Conservation (phyloP, 1,140 invertebrate genomes). For the Dendroctonus valens region DNA sequence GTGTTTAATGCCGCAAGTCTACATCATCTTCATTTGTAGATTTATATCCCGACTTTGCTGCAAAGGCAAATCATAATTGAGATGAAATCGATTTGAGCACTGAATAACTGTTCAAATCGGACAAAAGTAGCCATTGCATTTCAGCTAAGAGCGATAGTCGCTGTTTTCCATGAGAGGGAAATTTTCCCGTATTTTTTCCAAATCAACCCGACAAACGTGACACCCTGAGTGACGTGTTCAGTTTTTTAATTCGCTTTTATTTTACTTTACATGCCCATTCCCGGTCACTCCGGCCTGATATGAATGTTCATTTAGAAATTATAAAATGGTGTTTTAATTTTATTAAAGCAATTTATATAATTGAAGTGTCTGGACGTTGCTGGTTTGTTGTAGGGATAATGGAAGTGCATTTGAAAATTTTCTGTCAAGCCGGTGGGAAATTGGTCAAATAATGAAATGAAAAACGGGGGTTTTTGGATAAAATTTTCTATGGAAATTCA, state of each 20-base stretch:
- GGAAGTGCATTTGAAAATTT: not conserved
- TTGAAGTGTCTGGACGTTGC: not conserved
- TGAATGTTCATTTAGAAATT: slow-evolving; percentile 14
- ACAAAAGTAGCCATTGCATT: not conserved
- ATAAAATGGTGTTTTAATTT: slow-evolving; percentile 12
- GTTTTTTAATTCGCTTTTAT: slow-evolving; percentile 11
- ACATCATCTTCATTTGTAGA: too few species aligned
- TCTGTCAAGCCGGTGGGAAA: not conserved
- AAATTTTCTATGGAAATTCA: not conserved
- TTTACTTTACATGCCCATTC: slow-evolving; percentile 9
- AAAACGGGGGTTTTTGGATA: not conserved
- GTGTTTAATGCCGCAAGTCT: too few species aligned
- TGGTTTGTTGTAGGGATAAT: not conserved
- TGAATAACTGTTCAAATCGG: too few species aligned
- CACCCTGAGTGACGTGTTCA: slow-evolving; percentile 11
- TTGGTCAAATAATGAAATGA: not conserved
- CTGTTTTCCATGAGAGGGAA: slow-evolving; percentile 11
- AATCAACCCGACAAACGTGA: slow-evolving; percentile 12
- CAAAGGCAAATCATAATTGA: too few species aligned
- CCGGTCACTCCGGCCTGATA: not conserved
- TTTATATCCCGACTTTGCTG: too few species aligned
- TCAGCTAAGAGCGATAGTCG: slow-evolving; percentile 7
- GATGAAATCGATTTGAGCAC: too few species aligned
- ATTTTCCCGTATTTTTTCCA: slow-evolving; percentile 5
- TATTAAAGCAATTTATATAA: slow-evolving; percentile 17